Conservation (phyloP, 2,888 invertebrate species). For the Drosophila eohydei region DNA sequence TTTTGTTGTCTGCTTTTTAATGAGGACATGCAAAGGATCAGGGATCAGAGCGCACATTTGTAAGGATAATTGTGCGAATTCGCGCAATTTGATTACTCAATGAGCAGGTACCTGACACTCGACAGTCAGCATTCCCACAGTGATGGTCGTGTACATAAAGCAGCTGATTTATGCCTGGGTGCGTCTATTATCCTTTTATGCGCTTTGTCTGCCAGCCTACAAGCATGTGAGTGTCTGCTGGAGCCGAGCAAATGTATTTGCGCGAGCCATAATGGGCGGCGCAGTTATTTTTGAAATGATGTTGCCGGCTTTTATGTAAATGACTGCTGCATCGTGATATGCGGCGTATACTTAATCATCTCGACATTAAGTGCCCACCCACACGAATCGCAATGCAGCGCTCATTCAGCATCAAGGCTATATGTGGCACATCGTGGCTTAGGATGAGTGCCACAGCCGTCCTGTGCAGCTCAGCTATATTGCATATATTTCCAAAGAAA, state of each 20-base stretch:
- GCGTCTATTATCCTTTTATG: conserved; percentile 51
- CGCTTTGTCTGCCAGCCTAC: conserved; percentile 16
- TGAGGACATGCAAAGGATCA: conserved; percentile 39
- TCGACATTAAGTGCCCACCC: conserved; percentile 62
- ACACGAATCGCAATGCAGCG: conserved; percentile 42
- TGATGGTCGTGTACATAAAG: conserved; percentile 26
- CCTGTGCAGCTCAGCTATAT: neutral
- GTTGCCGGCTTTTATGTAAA: conserved; percentile 62
- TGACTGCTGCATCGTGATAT: conserved; percentile 60
- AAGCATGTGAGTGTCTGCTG: conserved; percentile 23
- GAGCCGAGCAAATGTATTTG: conserved; percentile 33
- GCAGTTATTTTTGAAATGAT: conserved; percentile 50
- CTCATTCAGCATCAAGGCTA: conserved; percentile 44
- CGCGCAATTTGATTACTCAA: conserved; percentile 61
- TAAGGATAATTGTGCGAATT: conserved; percentile 47
- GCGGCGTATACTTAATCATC: conserved; percentile 71
- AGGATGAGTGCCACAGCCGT: neutral
- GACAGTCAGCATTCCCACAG: neutral
- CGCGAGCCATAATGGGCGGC: conserved; percentile 34
- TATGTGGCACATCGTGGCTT: conserved; percentile 8
- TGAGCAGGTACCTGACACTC: conserved; percentile 43
- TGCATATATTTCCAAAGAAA: neutral
- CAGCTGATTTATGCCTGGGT: conserved; percentile 63
- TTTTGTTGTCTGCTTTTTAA: conserved; percentile 38
- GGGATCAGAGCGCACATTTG: conserved; percentile 14